A percentile compares a stretch with the other conserved stretches of the same genome.
Evolutionary conservation across 2,797 vertebrate genomes (phyloP).

Genomic region (Paratrypauchen microcephalus): DNA sequence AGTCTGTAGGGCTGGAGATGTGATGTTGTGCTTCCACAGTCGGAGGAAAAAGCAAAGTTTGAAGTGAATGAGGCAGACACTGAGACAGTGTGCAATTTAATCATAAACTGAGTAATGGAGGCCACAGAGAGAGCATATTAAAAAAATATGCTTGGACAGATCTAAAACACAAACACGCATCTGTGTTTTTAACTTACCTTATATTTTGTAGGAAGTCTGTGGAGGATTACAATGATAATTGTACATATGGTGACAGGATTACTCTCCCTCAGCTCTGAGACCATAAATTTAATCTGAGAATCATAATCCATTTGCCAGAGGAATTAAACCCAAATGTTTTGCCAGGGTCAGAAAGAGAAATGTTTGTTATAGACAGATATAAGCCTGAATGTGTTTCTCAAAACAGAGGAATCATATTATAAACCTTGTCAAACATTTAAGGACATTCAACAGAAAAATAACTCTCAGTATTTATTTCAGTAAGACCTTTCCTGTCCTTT

Average conservation of each 20-base stretch:
- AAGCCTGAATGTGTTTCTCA: constrained; percentile 42
- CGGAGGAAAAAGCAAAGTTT: neutral
- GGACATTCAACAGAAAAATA: constrained; percentile 19
- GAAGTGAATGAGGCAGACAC: constrained; percentile 14
- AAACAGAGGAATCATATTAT: neutral
- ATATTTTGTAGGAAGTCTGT: constrained; percentile 45
- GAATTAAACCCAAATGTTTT: constrained; percentile 76
- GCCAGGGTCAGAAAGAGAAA: constrained; percentile 48
- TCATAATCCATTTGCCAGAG: constrained; percentile 79
- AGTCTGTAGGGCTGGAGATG: constrained; percentile 17
- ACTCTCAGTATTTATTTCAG: constrained; percentile 14
- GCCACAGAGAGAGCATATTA: constrained; percentile 15
- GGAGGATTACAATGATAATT: constrained; percentile 80
- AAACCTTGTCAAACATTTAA: neutral
- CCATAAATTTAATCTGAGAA: constrained; percentile 79
- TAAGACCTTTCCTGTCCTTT: constrained; percentile 2
- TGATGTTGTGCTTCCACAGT: constrained; percentile 1
- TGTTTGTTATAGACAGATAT: constrained; percentile 36
- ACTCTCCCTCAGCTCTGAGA: constrained; percentile 77
- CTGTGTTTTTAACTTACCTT: constrained; percentile 44
- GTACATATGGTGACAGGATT: constrained; percentile 79
- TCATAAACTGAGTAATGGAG: constrained; percentile 25
- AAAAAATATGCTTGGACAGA: neutral
- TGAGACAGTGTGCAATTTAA: constrained; percentile 32
- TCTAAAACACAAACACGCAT: neutral